phyloP scores from a whole-genome alignment of 2,113 vertebrate species.

The Merops nubicus region DNA sequence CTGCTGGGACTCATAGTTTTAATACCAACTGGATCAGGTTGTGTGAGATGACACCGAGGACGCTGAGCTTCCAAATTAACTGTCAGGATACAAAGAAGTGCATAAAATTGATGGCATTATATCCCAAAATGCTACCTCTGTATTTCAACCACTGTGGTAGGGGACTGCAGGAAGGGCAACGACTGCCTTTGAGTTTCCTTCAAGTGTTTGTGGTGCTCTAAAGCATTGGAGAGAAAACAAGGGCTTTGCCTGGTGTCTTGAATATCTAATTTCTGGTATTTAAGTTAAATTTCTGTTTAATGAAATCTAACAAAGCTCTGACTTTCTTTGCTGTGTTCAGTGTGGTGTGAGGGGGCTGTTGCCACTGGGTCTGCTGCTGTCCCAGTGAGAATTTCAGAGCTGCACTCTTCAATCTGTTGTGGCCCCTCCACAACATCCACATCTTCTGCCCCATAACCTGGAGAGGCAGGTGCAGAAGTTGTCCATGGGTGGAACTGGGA shows the following conservation, averaged over 20 bases:
- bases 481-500: no score
- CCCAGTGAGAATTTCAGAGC: background rate
- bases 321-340: background rate
- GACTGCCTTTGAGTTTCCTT: background rate
- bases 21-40: background rate
- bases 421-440: background rate
- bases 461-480: background rate
- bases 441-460: background rate
- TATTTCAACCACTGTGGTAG: background rate
- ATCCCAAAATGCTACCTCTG: background rate
- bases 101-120: background rate
- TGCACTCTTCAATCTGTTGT: background rate
- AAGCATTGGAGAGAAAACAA: background rate
- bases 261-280: background rate
- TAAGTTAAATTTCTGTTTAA: background rate
- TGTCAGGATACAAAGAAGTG: background rate
- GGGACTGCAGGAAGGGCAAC: background rate
- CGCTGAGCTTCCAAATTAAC: background rate
- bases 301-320: background rate
- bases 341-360: rapidly evolving
- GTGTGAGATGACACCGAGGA: background rate
- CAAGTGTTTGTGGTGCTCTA: background rate
- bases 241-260: background rate
- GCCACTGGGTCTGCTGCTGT: background rate
- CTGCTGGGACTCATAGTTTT: background rate